phyloP scores from a whole-genome alignment of 23 tunicate genomes.

The Halocynthia aurantium region DNA sequence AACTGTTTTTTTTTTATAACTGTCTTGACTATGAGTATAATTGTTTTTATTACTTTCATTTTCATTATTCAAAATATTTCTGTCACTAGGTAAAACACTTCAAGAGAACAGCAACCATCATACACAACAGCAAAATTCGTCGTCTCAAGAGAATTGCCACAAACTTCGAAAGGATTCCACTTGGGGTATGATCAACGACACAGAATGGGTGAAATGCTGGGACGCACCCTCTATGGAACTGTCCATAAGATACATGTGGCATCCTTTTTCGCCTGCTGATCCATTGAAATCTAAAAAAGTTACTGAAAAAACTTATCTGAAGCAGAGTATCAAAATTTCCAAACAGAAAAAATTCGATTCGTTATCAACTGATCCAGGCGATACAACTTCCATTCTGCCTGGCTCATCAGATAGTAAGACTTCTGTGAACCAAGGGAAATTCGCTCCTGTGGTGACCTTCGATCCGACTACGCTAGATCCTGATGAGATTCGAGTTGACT shows the following conservation, averaged over 20 bases:
- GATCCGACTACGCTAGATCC: conserved; percentile 82
- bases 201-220: conserved; percentile 83
- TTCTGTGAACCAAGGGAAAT: background rate
- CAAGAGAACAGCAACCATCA: background rate
- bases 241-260: conserved; percentile 62
- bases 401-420: background rate
- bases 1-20: too few relatives aligned
- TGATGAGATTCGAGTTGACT: conserved; percentile 60
- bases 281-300: too few relatives aligned
- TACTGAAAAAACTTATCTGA: too few relatives aligned
- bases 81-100: background rate
- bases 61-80: background rate
- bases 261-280: conserved; percentile 14
- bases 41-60: too few relatives aligned
- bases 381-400: conserved; percentile 2
- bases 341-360: background rate
- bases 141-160: conserved; percentile 3
- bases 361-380: background rate
- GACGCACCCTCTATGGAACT: conserved; percentile 54
- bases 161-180: conserved; percentile 29
- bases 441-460: conserved; percentile 41
- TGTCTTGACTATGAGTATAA: too few relatives aligned
- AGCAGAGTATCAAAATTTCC: too few relatives aligned
- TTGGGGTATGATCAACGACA: conserved; percentile 51
- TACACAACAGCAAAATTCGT: too few relatives aligned